phyloP scores from a whole-genome alignment of 2,113 vertebrate genomes.

The Hemicordylus capensis region DNA sequence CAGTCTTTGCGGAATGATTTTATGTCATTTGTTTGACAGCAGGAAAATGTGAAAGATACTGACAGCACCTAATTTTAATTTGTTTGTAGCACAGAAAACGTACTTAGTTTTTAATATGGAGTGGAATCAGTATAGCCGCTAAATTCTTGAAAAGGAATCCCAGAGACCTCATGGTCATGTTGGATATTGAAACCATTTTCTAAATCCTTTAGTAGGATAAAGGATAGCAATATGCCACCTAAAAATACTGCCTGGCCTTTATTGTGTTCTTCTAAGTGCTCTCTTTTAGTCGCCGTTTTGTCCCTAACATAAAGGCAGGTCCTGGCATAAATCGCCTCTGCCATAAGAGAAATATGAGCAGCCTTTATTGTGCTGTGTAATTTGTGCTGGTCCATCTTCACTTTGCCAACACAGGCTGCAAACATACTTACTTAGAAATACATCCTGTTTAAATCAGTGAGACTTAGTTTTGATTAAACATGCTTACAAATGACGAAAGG shows the following conservation, averaged over 20 bases:
- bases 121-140: slow-evolving; percentile 1
- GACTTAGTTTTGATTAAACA: background rate
- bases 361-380: background rate
- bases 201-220: background rate
- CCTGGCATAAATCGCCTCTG: background rate
- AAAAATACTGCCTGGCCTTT: fast-evolving
- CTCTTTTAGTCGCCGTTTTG: no score
- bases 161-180: background rate
- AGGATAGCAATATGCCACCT: fast-evolving
- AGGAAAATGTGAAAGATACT: background rate
- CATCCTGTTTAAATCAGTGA: background rate
- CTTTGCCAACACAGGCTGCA: background rate
- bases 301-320: background rate
- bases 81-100: background rate
- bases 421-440: background rate
- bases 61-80: background rate
- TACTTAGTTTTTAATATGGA: background rate
- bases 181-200: background rate
- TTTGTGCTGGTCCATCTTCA: no score
- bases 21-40: fast-evolving
- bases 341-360: background rate
- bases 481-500: background rate
- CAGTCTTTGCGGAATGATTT: slow-evolving; percentile 35
- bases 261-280: background rate
- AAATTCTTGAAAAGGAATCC: fast-evolving